Evolutionary conservation across 2,888 invertebrate species (phyloP), one percentile per base, ranked within the genome.

Genomic region (Synergus gifuensis): DNA sequence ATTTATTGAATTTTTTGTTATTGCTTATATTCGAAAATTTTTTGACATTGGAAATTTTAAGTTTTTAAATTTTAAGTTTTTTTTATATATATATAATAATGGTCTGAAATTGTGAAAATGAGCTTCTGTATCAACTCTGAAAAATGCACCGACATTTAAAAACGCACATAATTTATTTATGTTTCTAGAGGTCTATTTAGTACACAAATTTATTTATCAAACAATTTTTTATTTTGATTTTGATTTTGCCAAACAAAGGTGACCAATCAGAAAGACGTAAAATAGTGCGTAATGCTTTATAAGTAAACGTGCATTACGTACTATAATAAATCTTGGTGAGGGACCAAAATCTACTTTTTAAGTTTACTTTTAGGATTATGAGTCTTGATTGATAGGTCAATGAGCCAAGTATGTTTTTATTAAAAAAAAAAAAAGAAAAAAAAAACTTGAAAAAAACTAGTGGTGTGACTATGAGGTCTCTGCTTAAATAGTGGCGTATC

Each of bases 331-430:
- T 82, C 87, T 86, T 78, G 86, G 85, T 83, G 85, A 84, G 87
- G 86, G 87, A 86, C 86, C 87, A 85, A 80, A 84, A 78, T 80
- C 77, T 81, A 84, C 82, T 85, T 83, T 85, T 83, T 85, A 89
- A 86, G 84, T 87, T 85, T 86, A 86, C 85, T 28, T 84, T 83
- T 84, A 84, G 84, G 83, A 78, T 66, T 80, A 78, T 79, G 54
- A 83, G 81, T 77, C 81, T 82, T 81, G 82, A 81, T 80, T 85
- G 83, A 81, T 83, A 78, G 81, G 82, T 77, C 82, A 81, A 81
- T 78, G 78, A 78, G 82, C 81, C 12, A 62, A 62, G 28, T 28
- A n/a, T 44, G 42, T 66, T 66, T 66, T 44, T 4, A 66, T 67
- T 44, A 44, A 46, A 46, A 67, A 18, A 11, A 7, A 22, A 40